Evolutionary conservation across 2,888 invertebrate species (phyloP).

Genomic region (Scaptomyza reducta): DNA sequence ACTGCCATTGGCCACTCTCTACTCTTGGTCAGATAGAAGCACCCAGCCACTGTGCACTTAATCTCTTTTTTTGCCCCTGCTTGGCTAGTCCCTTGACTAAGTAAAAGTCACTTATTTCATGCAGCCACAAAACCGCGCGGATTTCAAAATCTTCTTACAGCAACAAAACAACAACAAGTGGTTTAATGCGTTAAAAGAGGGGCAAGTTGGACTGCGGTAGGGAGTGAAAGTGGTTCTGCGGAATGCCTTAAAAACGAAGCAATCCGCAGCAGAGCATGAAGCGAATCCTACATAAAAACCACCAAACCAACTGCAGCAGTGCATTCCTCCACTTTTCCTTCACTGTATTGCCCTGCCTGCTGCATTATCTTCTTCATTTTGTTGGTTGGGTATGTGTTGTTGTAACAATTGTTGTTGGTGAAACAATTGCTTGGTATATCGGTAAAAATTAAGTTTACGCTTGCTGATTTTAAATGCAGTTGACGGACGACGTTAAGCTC

Average conservation of each 20-base stretch:
- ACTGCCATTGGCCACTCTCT: neutral
- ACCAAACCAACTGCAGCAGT: constrained; percentile 57
- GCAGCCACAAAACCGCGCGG: constrained; percentile 59
- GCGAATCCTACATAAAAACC: constrained; percentile 34
- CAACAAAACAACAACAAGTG: constrained; percentile 25
- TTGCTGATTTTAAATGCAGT: constrained; percentile 66
- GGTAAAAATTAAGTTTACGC: constrained; percentile 72
- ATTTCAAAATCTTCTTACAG: constrained; percentile 55
- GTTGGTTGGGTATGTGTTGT: constrained; percentile 3
- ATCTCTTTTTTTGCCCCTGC: neutral
- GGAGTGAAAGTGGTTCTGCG: neutral
- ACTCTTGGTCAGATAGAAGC: constrained; percentile 7
- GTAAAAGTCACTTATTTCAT: constrained; percentile 46
- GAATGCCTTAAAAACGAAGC: constrained; percentile 30
- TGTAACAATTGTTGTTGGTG: constrained; percentile 20
- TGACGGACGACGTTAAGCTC: constrained; percentile 38
- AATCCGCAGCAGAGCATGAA: constrained; percentile 65
- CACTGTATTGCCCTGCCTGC: constrained; percentile 24
- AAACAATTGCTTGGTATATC: constrained; percentile 67
- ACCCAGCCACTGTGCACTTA: constrained; percentile 1
- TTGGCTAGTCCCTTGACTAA: neutral
- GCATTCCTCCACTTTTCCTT: constrained; percentile 36
- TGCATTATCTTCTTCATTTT: neutral
- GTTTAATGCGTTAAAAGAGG: constrained; percentile 39
- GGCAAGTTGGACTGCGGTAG: neutral